Evolutionary conservation across 2,113 vertebrate species (phyloP).

Genomic region (Pachycephala philippinensis): DNA sequence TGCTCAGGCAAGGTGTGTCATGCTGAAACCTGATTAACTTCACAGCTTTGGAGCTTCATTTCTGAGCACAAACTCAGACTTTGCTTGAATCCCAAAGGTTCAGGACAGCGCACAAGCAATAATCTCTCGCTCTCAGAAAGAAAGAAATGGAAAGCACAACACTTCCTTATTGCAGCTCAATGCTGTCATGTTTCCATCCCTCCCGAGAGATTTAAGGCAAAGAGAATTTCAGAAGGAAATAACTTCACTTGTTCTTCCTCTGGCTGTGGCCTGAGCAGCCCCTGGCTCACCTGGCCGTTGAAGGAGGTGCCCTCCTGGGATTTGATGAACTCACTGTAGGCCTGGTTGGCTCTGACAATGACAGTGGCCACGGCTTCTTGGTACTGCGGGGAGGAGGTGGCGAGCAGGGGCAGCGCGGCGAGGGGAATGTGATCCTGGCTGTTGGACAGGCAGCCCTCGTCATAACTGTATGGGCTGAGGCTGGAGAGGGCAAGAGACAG

Average conservation of each 20-base stretch:
- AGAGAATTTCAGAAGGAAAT: constrained; percentile 1
- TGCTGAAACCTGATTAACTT: background rate
- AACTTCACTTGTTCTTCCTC: background rate
- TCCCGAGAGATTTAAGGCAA: background rate
- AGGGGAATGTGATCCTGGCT: constrained; percentile 98
- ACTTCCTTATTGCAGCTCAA: background rate
- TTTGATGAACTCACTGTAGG: constrained; percentile 89
- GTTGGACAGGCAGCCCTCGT: constrained; percentile 92
- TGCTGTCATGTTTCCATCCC: background rate
- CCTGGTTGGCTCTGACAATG: constrained; percentile 91
- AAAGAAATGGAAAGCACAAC: background rate
- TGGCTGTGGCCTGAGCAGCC: background rate
- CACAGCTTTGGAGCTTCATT: constrained; percentile 2
- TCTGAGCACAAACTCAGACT: background rate
- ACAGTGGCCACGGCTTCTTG: constrained; percentile 91
- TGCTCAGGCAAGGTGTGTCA: background rate
- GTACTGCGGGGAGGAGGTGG: constrained; percentile 93
- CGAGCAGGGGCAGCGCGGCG: constrained; percentile 90
- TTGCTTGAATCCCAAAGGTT: constrained; percentile 22
- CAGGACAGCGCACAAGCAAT: background rate
- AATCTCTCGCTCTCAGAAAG: background rate
- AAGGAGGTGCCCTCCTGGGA: constrained; percentile 88
- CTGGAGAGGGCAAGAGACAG: constrained; percentile 63
- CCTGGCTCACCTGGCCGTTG: constrained; percentile 85
- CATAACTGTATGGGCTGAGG: constrained; percentile 93